phyloP scores from a whole-genome alignment of 2,888 invertebrate species.

The Nomada ruficornis region DNA sequence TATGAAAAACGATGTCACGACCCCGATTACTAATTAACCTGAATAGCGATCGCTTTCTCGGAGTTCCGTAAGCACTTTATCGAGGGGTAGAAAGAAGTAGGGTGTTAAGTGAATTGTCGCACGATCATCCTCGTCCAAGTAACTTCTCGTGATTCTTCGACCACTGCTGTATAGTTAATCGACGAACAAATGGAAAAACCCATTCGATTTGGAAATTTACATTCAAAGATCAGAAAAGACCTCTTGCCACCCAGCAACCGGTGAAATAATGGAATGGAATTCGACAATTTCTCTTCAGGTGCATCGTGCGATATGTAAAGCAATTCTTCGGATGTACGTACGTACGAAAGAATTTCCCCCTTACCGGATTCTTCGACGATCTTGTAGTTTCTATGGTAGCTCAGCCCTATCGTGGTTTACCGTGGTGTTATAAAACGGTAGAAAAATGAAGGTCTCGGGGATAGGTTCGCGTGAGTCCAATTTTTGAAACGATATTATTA shows the following conservation, averaged over 20 bases:
- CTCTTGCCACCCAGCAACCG: not conserved
- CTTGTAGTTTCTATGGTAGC: conserved; percentile 8
- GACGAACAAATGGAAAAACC: not conserved
- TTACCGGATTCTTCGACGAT: not conserved
- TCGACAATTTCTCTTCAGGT: too few relatives aligned
- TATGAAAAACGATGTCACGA: conserved; percentile 31
- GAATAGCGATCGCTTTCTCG: conserved; percentile 40
- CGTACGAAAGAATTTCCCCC: not conserved
- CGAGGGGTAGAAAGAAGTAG: not conserved
- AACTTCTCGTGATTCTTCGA: conserved; percentile 7
- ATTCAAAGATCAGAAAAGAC: not conserved
- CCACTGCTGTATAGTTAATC: conserved; percentile 6
- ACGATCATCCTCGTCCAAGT: not conserved
- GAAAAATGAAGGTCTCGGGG: not conserved
- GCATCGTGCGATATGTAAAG: too few relatives aligned
- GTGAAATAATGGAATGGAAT: too few relatives aligned
- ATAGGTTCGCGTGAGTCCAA: not conserved
- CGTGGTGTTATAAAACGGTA: not conserved
- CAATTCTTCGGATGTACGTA: too few relatives aligned
- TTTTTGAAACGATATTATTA: not conserved
- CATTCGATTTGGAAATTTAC: not conserved
- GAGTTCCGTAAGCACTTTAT: conserved; percentile 24
- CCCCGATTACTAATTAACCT: conserved; percentile 56
- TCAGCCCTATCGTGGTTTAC: not conserved
- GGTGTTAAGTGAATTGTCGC: conserved; percentile 32